Conservation (phyloP, 2,797 vertebrate genomes). For the Sorex maritimensis region DNA sequence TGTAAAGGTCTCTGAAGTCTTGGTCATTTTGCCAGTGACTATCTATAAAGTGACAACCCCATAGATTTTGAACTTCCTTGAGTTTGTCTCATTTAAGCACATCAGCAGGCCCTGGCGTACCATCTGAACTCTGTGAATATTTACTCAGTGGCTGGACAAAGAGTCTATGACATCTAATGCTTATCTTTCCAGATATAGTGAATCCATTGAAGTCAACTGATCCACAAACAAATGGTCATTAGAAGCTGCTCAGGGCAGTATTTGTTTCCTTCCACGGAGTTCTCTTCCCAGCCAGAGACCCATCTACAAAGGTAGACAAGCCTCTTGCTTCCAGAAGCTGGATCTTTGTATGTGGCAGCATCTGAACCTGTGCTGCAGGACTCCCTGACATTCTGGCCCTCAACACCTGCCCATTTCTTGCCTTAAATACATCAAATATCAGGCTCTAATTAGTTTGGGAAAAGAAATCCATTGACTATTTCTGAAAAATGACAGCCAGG, state of each 20-base stretch:
- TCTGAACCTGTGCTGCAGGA: neutral
- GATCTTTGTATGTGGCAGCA: accelerated
- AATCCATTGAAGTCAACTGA: neutral
- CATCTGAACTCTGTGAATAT: neutral
- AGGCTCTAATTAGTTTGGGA: constrained; percentile 35
- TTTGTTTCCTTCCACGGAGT: neutral
- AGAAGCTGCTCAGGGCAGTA: neutral
- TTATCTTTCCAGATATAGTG: neutral
- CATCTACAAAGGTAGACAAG: accelerated
- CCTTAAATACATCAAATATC: constrained; percentile 12
- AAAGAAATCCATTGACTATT: constrained; percentile 20
- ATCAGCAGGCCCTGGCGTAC: neutral
- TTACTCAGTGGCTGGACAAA: neutral
- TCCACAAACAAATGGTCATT: neutral
- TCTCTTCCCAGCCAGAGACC: neutral
- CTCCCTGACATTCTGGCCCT: neutral
- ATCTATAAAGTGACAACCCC: neutral
- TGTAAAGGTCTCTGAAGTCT: neutral
- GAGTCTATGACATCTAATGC: neutral
- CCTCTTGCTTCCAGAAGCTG: neutral
- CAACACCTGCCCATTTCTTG: neutral
- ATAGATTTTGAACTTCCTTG: accelerated
- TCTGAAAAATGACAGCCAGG: constrained; percentile 13
- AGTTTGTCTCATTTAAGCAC: neutral
- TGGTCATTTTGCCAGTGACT: neutral